Evolutionary conservation across 1,140 invertebrate genomes (phyloP), one percentile per base, ranked within the genome.

Genomic region (Papilio helenus): DNA sequence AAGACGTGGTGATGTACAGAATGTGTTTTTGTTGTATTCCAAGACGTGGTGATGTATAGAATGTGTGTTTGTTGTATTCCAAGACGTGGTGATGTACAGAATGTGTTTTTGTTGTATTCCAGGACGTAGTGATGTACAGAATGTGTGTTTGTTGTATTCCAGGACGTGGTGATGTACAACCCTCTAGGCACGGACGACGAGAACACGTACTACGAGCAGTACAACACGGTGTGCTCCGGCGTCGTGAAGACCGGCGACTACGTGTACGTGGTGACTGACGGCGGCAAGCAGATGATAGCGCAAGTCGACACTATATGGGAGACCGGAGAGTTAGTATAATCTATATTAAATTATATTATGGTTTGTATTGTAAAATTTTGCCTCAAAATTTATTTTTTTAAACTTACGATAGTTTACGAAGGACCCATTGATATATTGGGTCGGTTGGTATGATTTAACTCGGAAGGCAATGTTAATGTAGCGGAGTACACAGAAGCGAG

Each of bases 231-330:
- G 39, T 97, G 97, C 86, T 97, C 96, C 51, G 97, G 98, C 34
- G 95, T 97, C 44, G 96, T 99, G 79, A 97, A 98, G 96, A 97
- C 97, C 68, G 99, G 98, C 16, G 99, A 99, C 94, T 99, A 97
- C 94, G 98, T 99, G 44, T 99, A 99, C 92, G 98, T 99, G 14
- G 97, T 97, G 49, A 98, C 97, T 20, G 97, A 98, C 89, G 96
- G 97, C 73, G 97, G 97, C 44, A 97, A 97, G 89, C 97, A 98
- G 90, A 96, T 98, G 79, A 98, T 99, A 80, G 97, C 98, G n/a
- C 97, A 99, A 94, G 97, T 99, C 83, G 98, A 99, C 93, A 97
- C 97, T 80, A 98, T 99, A 87, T 99, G 98, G 98, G 97, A 97
- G 84, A 97, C 98, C 71, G 96, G 97, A 93, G 96, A 97, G 97